Evolutionary conservation across 2,888 invertebrate genomes (phyloP), one percentile per base, ranked within the genome.

Genomic region (Apodemia mormo): DNA sequence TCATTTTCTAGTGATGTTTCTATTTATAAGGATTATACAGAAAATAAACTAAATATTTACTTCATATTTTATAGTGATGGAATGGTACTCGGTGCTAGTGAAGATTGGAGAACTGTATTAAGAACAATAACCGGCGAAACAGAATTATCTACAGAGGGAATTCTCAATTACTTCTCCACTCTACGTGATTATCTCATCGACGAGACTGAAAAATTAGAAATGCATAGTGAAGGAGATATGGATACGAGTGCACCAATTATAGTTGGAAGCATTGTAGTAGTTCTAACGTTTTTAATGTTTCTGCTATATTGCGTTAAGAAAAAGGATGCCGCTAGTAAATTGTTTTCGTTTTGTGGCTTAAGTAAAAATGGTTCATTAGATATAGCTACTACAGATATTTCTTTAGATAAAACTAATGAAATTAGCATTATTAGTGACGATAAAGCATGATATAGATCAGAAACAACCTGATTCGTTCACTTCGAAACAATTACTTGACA

Each of bases 281-380:
- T 89, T 68, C 75, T 92, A 70, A 86, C 83, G n/a, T 69, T 90
- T 54, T 72, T 88, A 22, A 89, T 93, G 74, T 76, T 92, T 71
- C 76, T 89, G 43, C 74, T 90, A n/a, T 93, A 91, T 71, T 91
- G 86, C 81, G 80, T 87, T 33, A 93, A 87, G 75, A 92, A 90
- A 77, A 82, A 85, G 69, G 82, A 89, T 73, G 70, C 85, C 54
- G 82, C 84, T 0, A 80, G 82, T 61, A 87, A 81, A 79, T 74
- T 92, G 49, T 82, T 90, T 58, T 84, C 89, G 9, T 71, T 83
- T 52, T 92, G 89, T 73, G 90, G 92, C 72, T 77, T 92, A 37
- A 90, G 85, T 75, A 90, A 90, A 77, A 93, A 92, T 73, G 92
- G 92, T 0, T 92, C 92, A 10, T 81, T 92, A 74, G 92, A 93